Evolutionary conservation across 2,888 invertebrate genomes (phyloP).

Genomic region (Heliconius ethilla): DNA sequence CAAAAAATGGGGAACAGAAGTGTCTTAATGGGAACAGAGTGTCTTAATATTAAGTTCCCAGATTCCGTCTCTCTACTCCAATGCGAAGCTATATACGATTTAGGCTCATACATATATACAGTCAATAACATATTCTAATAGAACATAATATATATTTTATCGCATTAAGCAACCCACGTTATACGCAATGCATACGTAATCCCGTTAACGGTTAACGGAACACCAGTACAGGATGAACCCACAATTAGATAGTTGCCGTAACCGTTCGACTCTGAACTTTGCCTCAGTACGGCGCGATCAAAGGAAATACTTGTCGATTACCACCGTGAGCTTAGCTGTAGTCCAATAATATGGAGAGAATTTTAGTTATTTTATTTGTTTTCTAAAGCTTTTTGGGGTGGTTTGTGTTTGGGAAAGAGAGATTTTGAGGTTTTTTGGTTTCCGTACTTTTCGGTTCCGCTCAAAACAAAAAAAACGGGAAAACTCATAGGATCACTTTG

Average conservation of each 20-base stretch:
- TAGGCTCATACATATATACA: too few relatives aligned
- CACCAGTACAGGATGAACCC: constrained; percentile 9
- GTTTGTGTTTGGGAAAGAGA: not conserved
- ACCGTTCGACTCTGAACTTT: constrained; percentile 57
- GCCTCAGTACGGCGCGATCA: constrained; percentile 54
- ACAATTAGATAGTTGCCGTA: constrained; percentile 46
- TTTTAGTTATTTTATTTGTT: constrained; percentile 16
- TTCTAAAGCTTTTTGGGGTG: not conserved
- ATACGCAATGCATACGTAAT: not conserved
- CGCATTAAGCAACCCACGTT: not conserved
- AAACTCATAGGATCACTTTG: too few relatives aligned
- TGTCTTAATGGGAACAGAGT: not conserved
- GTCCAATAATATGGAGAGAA: constrained; percentile 17
- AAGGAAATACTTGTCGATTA: constrained; percentile 55
- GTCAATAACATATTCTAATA: too few relatives aligned
- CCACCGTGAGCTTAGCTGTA: constrained; percentile 40
- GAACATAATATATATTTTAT: not conserved
- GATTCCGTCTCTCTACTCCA: not conserved
- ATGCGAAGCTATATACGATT: too few relatives aligned
- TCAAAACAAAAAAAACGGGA: too few relatives aligned
- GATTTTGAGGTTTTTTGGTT: not conserved
- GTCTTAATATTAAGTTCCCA: not conserved
- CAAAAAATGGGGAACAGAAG: too few relatives aligned
- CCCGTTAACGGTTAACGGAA: constrained; percentile 5
- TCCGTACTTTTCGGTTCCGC: too few relatives aligned